A percentile compares a stretch with the other conserved stretches of the same genome.
These are phyloP conservation scores for Siphlonurus alternatus DNA, from an alignment of 2,888 invertebrate genomes.

Conservation along the genomic window DNA sequence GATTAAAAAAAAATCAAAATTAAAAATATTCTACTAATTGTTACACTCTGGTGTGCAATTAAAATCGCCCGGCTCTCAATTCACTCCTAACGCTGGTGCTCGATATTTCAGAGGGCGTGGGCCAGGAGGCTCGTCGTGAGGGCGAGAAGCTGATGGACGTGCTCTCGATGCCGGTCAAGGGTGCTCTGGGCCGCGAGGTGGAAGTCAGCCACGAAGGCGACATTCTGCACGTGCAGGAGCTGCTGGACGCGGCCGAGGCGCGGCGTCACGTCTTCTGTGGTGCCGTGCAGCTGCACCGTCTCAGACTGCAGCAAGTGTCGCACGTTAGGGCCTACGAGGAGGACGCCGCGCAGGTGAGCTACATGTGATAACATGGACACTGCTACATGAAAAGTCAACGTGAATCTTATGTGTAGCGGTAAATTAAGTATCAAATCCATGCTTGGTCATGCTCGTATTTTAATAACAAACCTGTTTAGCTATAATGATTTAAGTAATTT, in stretches of 20 bases:
- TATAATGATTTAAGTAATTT: no score
- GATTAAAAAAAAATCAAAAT: no score
- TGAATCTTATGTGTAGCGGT: no score
- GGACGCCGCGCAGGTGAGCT: constrained; percentile 46
- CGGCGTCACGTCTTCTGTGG: constrained; percentile 55
- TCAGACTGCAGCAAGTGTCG: constrained; percentile 58
- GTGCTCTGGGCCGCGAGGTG: constrained; percentile 52
- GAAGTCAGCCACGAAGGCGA: constrained; percentile 52
- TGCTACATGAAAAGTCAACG: no score
- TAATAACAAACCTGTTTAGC: no score
- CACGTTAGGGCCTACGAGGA: constrained; percentile 59
- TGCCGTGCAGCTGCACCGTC: constrained; percentile 54
- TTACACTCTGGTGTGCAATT: no score
- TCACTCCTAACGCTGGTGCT: no score
- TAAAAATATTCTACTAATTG: no score
- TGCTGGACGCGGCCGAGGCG: constrained; percentile 48
- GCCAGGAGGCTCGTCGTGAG: constrained; percentile 49
- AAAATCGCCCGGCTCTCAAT: no score
- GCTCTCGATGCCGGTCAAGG: constrained; percentile 60
- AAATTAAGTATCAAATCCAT: no score
- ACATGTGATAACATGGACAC: background rate
- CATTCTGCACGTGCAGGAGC: constrained; percentile 51
- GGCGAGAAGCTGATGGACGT: constrained; percentile 63
- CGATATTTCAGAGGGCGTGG: constrained; percentile 40
- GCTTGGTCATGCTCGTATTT: no score